Evolutionary conservation across 2,888 invertebrate genomes (phyloP), one percentile per base, ranked within the genome.

Genomic region (Campoplex nolae): DNA sequence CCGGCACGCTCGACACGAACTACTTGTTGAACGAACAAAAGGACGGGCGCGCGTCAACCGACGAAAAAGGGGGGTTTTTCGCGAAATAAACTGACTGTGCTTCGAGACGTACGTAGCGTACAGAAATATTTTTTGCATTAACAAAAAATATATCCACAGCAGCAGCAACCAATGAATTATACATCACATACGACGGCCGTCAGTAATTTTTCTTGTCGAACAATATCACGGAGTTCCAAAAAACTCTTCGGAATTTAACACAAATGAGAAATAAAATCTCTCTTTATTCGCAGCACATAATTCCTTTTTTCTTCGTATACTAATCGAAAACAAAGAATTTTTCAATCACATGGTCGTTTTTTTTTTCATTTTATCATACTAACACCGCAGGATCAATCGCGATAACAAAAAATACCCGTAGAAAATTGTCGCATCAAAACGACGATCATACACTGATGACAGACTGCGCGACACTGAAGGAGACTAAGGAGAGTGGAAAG

Each of bases 1-100:
- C 56, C 38, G 11, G 78, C 76, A 82, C 80, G 78, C 51, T 48
- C 56, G 65, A 35, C 58, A 84, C 70, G 51, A 86, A 89, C 90
- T 89, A 90, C 90, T 90, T 90, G 90, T 90, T 90, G 90, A 91
- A 90, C 89, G 81, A 84, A 86, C 70, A 79, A 65, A 67, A 65
- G 56, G 80, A 68, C 48, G 42, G 7, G 48, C 42, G 16, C 56
- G 11, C 16, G 70, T 18, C 58, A 9, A 28, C 23, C 56, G 38
- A 28, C 28, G n/a, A 23, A 62, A n/a, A 56, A 28, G 28, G 11
- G 54, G 13, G 23, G 0, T 23, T 56, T 51, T 42, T 23, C 35
- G 23, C 28, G 18, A 13, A 45, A 62, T 56, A 42, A 28, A 28
- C 56, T n/a, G n/a, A 18, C 32, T 56, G 4, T 38, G 13, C 35